Evolutionary conservation across 2,113 vertebrate species (phyloP).

Genomic region (Gobio gobio): DNA sequence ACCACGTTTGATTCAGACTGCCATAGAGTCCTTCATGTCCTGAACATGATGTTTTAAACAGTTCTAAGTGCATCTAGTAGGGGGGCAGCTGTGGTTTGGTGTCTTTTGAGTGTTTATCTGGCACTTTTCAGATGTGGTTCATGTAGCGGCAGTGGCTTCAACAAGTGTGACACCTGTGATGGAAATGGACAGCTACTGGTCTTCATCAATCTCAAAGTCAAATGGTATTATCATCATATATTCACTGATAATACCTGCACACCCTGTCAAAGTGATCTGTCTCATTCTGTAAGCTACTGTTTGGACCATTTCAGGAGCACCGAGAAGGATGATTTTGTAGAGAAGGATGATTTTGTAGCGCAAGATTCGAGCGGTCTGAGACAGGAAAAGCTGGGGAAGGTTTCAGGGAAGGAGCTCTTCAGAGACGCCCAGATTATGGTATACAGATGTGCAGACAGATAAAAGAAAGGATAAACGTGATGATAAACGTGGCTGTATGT

Average conservation of each 20-base stretch:
- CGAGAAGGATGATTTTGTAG: no score
- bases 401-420: constrained; percentile 73
- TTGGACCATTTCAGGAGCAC: constrained; percentile 63
- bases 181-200: constrained; percentile 73
- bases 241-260: not conserved
- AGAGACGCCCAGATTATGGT: constrained; percentile 70
- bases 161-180: constrained; percentile 57
- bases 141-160: constrained; percentile 66
- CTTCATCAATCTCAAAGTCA: constrained; percentile 71
- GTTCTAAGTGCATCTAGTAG: no score
- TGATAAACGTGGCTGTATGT: not conserved
- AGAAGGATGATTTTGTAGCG: constrained; percentile 64
- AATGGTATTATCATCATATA: constrained; percentile 67
- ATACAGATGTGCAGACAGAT: constrained; percentile 12
- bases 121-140: constrained; percentile 62
- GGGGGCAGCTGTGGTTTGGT: no score
- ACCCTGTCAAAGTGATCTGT: not conserved
- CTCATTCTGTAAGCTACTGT: not conserved
- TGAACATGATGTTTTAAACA: not conserved
- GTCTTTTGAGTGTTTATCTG: not conserved
- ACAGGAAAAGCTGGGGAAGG: constrained; percentile 63
- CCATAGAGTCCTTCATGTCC: not conserved
- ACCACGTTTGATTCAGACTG: not conserved
- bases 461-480: not conserved
- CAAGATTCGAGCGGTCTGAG: constrained; percentile 69